phyloP scores from a whole-genome alignment of 2,113 vertebrate genomes.

The Hypocryptadius cinnamomeus region DNA sequence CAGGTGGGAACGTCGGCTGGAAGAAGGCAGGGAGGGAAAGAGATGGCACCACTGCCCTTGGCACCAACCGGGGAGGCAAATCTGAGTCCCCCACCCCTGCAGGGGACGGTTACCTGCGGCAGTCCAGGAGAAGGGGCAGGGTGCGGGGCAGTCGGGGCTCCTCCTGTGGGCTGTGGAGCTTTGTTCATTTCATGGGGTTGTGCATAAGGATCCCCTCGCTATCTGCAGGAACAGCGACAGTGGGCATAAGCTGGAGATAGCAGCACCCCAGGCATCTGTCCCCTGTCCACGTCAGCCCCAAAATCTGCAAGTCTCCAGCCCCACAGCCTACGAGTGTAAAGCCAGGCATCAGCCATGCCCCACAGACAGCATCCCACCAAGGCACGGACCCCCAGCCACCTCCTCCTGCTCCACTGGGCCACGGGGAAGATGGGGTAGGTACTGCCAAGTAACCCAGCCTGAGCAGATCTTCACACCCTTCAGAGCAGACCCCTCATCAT shows the following conservation, averaged over 20 bases:
- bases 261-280: neutral
- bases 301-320: neutral
- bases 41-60: fast-evolving
- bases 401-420: neutral
- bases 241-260: fast-evolving
- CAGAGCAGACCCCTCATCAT: fast-evolving
- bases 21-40: slow-evolving; percentile 5
- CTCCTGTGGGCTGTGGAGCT: slow-evolving; percentile 96
- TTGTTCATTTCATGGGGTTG: slow-evolving; percentile 99
- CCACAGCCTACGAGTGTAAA: neutral
- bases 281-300: fast-evolving
- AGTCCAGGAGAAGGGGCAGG: slow-evolving; percentile 92
- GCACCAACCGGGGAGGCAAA: neutral
- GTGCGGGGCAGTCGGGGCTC: slow-evolving; percentile 88
- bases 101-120: slow-evolving; percentile 78
- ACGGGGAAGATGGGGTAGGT: fast-evolving
- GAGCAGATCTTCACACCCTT: fast-evolving
- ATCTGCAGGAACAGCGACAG: slow-evolving; percentile 59
- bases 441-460: neutral
- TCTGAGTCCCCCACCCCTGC: neutral
- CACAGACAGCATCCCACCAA: fast-evolving
- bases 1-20: slow-evolving; percentile 85
- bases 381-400: neutral
- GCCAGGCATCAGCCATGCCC: neutral
- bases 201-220: slow-evolving; percentile 87